Evolutionary conservation across 2,797 vertebrate species (phyloP).

Genomic region (Takifugu rubripes): DNA sequence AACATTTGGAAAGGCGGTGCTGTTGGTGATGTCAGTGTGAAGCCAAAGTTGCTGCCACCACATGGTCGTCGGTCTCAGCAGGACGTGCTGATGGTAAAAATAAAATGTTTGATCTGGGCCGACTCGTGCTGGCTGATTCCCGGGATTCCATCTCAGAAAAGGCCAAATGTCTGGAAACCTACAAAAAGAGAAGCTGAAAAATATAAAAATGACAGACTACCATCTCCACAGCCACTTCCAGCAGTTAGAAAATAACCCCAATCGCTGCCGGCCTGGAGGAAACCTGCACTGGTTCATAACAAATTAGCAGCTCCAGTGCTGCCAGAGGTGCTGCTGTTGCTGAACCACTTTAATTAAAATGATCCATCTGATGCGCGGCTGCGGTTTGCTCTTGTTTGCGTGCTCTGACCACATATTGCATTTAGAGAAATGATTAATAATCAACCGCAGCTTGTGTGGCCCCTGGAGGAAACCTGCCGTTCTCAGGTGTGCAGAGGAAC

Average conservation of each 20-base stretch:
- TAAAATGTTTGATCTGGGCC: constrained; percentile 41
- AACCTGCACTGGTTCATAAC: not conserved
- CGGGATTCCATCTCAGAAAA: not conserved
- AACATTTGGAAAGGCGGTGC: constrained; percentile 18
- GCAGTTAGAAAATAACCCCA: too few relatives aligned
- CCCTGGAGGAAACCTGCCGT: constrained; percentile 9
- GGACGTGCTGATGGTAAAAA: constrained; percentile 39
- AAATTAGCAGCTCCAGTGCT: constrained; percentile 23
- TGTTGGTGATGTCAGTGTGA: constrained; percentile 16
- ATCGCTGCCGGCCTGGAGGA: not conserved
- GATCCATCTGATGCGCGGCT: constrained; percentile 34
- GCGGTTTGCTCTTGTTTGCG: constrained; percentile 24
- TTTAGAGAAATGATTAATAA: constrained; percentile 38
- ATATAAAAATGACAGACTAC: not conserved
- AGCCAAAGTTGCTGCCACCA: constrained; percentile 21
- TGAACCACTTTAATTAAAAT: constrained; percentile 42
- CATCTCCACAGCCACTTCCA: not conserved
- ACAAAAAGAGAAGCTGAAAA: not conserved
- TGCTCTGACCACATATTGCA: constrained; percentile 8
- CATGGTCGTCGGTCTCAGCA: constrained; percentile 39
- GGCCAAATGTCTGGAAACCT: not conserved
- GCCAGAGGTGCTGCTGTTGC: constrained; percentile 8
- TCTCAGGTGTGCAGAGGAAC: constrained; percentile 12
- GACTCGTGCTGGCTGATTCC: constrained; percentile 35
- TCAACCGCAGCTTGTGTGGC: constrained; percentile 15